These are phyloP conservation scores for Tiaroga cobitis DNA, from an alignment of 2,797 vertebrate genomes.

Conservation along the genomic window DNA sequence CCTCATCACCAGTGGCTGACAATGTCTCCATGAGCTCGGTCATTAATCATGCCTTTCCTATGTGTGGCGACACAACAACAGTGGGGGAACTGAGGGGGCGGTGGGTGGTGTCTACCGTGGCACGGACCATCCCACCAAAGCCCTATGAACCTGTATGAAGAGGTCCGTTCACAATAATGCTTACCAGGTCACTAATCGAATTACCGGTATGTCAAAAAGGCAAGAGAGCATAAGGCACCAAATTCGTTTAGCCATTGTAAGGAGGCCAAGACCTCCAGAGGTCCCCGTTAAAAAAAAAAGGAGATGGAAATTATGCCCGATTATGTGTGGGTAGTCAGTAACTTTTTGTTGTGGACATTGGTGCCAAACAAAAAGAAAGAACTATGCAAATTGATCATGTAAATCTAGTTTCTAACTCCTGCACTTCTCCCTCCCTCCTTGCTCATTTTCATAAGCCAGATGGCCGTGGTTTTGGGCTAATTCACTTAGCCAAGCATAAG, in stretches of 20 bases:
- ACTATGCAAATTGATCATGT: conserved; percentile 72
- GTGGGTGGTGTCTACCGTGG: conserved; percentile 65
- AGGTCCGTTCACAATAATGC: conserved; percentile 72
- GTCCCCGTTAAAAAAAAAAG: conserved; percentile 60
- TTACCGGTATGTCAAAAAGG: conserved; percentile 79
- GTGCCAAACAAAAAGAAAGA: conserved; percentile 59
- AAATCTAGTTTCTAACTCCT: conserved; percentile 63
- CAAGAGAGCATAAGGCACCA: conserved; percentile 69
- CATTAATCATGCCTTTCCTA: conserved; percentile 80
- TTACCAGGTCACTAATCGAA: conserved; percentile 82
- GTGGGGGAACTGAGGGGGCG: conserved; percentile 64
- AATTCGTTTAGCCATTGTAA: conserved; percentile 78
- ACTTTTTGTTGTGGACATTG: conserved; percentile 72
- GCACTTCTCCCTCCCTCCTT: conserved; percentile 41
- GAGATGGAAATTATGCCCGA: conserved; percentile 69
- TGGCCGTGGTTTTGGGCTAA: conserved; percentile 76
- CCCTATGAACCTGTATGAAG: conserved; percentile 74
- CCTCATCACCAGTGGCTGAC: conserved; percentile 71
- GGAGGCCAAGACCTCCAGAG: conserved; percentile 66
- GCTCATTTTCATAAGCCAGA: conserved; percentile 71
- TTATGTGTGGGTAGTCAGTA: conserved; percentile 71
- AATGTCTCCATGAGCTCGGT: conserved; percentile 73
- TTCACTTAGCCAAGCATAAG: conserved; percentile 74
- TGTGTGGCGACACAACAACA: conserved; percentile 75
- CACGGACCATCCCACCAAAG: conserved; percentile 67